These are phyloP conservation scores for Charadrius vociferus DNA, from an alignment of 2,113 vertebrate genomes.

Conservation along the genomic window DNA sequence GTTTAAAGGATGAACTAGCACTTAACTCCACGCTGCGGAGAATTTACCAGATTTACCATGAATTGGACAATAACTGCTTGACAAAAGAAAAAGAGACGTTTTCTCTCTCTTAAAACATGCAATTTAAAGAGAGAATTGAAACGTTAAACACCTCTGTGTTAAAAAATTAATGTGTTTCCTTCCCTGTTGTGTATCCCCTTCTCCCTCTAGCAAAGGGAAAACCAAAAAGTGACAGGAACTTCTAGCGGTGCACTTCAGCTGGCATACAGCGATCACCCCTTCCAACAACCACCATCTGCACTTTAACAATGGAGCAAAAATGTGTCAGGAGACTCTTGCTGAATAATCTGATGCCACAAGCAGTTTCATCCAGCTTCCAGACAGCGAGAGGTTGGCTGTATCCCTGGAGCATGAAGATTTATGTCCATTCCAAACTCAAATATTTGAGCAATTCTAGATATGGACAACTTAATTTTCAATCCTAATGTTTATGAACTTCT, in stretches of 20 bases:
- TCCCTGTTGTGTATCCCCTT: background rate
- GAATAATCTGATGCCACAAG: background rate
- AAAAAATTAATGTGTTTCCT: background rate
- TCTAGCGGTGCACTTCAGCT: background rate
- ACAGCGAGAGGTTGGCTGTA: background rate
- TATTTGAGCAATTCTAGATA: background rate
- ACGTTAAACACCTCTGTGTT: background rate
- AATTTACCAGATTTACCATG: background rate
- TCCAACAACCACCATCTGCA: background rate
- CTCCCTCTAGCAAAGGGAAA: background rate
- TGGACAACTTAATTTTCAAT: background rate
- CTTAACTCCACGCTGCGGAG: background rate
- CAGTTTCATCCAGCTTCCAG: background rate
- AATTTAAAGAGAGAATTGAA: background rate
- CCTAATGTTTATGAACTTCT: background rate
- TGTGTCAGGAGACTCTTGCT: background rate
- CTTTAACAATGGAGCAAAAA: background rate
- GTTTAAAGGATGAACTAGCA: background rate
- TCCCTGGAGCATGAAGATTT: background rate
- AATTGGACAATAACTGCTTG: background rate
- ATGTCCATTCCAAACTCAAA: background rate
- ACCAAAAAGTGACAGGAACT: background rate
- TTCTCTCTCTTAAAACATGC: background rate
- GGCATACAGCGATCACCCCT: background rate
- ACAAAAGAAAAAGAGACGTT: background rate